phyloP scores from a whole-genome alignment of 2,888 invertebrate species.

The Enoplolaimus lenunculus region DNA sequence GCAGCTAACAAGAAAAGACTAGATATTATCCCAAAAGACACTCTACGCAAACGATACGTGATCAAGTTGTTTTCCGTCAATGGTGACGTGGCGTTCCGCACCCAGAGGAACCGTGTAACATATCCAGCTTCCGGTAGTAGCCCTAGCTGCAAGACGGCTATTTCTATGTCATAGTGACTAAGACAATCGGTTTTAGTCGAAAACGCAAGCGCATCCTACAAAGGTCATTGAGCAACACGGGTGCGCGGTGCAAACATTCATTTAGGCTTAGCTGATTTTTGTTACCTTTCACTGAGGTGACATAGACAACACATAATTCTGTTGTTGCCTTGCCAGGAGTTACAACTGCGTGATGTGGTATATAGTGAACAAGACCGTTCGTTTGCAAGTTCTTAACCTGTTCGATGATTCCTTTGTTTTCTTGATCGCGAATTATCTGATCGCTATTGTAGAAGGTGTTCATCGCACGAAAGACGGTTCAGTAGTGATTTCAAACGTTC shows the following conservation, averaged over 20 bases:
- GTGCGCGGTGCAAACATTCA: slow-evolving; percentile 25
- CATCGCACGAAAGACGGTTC: no score
- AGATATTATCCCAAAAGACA: slow-evolving; percentile 25
- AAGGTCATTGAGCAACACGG: slow-evolving; percentile 22
- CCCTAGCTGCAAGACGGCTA: slow-evolving; percentile 20
- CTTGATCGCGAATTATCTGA: slow-evolving; percentile 6
- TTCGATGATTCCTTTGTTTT: slow-evolving; percentile 20
- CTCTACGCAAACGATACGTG: slow-evolving; percentile 22
- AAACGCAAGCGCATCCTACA: slow-evolving; percentile 21
- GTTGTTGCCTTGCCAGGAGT: slow-evolving; percentile 25
- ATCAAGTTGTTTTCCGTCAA: slow-evolving; percentile 18
- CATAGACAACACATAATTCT: slow-evolving; percentile 29
- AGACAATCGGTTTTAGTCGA: neutral
- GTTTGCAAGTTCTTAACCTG: neutral
- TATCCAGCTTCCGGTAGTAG: slow-evolving; percentile 22
- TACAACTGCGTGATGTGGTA: slow-evolving; percentile 26
- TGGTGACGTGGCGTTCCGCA: slow-evolving; percentile 14
- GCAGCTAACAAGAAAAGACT: slow-evolving; percentile 22
- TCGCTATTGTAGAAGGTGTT: no score
- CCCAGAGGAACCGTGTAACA: slow-evolving; percentile 25
- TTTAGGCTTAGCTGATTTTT: slow-evolving; percentile 20
- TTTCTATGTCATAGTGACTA: slow-evolving; percentile 23
- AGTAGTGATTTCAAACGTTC: neutral
- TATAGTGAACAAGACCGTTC: slow-evolving; percentile 22
- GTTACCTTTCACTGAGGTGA: slow-evolving; percentile 24